A percentile compares a stretch with the other conserved stretches of the same genome.
Evolutionary conservation across 1,140 invertebrate genomes (phyloP).

Genomic region (Mya arenaria): DNA sequence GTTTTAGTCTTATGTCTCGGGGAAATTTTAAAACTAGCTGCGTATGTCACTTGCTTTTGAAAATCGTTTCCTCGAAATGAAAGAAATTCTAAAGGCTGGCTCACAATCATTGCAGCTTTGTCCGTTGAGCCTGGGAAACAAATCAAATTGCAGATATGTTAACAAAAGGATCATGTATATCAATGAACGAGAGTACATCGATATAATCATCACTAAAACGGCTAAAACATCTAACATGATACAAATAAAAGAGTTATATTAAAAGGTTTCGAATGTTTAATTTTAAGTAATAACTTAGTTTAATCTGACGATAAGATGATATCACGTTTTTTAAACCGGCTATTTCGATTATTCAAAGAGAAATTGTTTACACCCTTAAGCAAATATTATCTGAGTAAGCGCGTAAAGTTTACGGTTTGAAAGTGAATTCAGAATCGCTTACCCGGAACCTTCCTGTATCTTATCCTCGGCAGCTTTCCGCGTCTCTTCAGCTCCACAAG

Average conservation of each 20-base stretch:
- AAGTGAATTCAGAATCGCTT: too few relatives aligned
- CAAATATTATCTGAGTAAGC: too few relatives aligned
- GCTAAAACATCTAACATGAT: too few relatives aligned
- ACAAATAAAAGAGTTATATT: too few relatives aligned
- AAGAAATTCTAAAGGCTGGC: constrained; percentile 40
- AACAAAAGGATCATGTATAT: neutral
- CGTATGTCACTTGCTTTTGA: constrained; percentile 38
- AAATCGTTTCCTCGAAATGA: constrained; percentile 53
- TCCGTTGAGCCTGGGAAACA: constrained; percentile 17
- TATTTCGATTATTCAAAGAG: too few relatives aligned
- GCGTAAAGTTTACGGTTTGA: too few relatives aligned
- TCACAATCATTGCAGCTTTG: constrained; percentile 42
- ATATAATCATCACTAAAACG: too few relatives aligned
- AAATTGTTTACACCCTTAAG: neutral
- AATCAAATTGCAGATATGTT: neutral
- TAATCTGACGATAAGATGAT: too few relatives aligned
- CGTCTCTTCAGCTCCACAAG: constrained; percentile 1
- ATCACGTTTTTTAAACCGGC: too few relatives aligned
- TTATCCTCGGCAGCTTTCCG: constrained; percentile 21
- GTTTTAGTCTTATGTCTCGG: neutral
- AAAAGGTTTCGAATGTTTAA: too few relatives aligned
- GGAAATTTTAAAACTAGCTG: constrained; percentile 43
- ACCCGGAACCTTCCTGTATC: constrained; percentile 34
- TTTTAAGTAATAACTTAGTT: too few relatives aligned
- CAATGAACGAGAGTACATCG: too few relatives aligned